These are phyloP conservation scores for Oncorhynchus nerka DNA, from an alignment of 2,113 vertebrate genomes.

Conservation along the genomic window DNA sequence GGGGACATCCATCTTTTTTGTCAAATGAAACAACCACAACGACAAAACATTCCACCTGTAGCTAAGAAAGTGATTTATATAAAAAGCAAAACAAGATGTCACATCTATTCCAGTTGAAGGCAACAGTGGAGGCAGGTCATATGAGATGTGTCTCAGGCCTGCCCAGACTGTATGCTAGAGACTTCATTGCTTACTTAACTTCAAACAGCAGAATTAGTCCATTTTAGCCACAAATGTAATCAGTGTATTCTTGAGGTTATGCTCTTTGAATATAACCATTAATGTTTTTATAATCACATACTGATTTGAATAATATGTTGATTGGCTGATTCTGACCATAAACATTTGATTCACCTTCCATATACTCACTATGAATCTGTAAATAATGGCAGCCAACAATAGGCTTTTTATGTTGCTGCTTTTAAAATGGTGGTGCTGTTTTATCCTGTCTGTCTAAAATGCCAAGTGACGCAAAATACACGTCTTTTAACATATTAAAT, in stretches of 20 bases:
- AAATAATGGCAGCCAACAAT: conserved; percentile 50
- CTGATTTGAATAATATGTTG: conserved; percentile 5
- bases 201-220: too few relatives aligned
- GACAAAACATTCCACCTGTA: conserved; percentile 62
- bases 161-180: conserved; percentile 17
- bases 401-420: conserved; percentile 46
- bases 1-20: conserved; percentile 7
- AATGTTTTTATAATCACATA: conserved; percentile 26
- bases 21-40: conserved; percentile 58
- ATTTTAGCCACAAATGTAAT: conserved; percentile 52
- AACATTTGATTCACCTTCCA: not conserved
- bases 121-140: conserved; percentile 68
- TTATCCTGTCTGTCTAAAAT: conserved; percentile 48
- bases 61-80: conserved; percentile 72
- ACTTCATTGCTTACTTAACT: not conserved
- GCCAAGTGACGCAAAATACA: conserved; percentile 59
- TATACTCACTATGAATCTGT: conserved; percentile 16
- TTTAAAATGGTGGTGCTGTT: conserved; percentile 41
- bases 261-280: not conserved
- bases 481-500: conserved; percentile 50
- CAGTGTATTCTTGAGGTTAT: not conserved
- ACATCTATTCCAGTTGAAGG: conserved; percentile 68
- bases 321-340: not conserved
- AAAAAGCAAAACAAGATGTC: conserved; percentile 62
- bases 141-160: conserved; percentile 65